Evolutionary conservation across 2,888 invertebrate species (phyloP).

Genomic region (Tineola bisselliella): DNA sequence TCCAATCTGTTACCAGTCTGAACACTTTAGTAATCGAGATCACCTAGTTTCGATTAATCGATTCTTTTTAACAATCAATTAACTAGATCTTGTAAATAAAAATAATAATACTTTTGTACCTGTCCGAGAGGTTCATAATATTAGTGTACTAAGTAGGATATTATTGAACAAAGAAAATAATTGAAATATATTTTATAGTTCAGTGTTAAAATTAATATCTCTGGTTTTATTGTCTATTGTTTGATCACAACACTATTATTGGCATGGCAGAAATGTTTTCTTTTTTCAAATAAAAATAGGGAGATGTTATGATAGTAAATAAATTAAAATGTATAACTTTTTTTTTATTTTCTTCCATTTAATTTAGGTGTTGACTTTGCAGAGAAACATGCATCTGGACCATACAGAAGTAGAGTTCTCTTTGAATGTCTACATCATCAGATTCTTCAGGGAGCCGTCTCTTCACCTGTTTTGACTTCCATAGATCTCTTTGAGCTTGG

Average conservation of each 20-base stretch:
- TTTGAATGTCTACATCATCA: constrained; percentile 26
- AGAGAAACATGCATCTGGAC: too few species aligned
- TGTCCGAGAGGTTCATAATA: constrained; percentile 42
- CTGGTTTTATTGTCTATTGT: neutral
- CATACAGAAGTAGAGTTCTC: constrained; percentile 10
- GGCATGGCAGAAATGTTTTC: neutral
- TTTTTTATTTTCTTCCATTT: neutral
- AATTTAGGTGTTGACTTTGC: neutral
- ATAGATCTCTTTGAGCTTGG: constrained; percentile 23
- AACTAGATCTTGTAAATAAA: constrained; percentile 37
- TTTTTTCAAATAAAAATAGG: neutral
- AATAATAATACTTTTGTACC: constrained; percentile 59
- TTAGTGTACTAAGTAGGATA: constrained; percentile 21
- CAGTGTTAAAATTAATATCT: neutral
- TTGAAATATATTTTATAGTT: neutral
- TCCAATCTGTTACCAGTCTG: too few species aligned
- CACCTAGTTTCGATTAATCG: too few species aligned
- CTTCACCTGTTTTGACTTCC: constrained; percentile 33
- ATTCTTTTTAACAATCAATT: neutral
- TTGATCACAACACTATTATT: neutral
- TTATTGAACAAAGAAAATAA: constrained; percentile 4
- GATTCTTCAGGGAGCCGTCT: constrained; percentile 36
- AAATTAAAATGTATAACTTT: neutral
- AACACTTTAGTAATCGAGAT: too few species aligned
- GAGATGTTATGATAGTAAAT: neutral